Percentiles rank a stretch among this genome's conserved stretches.
Conservation (phyloP, 2,113 vertebrate genomes). For the Corvus cornix region DNA sequence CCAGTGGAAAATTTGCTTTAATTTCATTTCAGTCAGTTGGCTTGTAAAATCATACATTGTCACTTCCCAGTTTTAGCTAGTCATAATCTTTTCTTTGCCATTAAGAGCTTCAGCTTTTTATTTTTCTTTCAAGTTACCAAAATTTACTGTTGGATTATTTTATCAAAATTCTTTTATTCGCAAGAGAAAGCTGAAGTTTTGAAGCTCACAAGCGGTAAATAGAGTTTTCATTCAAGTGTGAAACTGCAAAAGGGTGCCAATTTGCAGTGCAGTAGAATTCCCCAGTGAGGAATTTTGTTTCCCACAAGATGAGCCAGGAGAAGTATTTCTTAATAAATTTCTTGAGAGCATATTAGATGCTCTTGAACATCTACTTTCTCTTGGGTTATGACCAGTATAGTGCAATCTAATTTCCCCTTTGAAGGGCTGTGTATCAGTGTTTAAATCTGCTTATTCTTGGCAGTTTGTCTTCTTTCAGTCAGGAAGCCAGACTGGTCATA, state of each 20-base stretch:
- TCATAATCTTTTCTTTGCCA: background rate
- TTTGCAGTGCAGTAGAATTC: background rate
- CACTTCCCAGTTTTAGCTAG: background rate
- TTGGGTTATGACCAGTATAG: background rate
- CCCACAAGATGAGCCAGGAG: background rate
- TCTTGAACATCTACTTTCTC: background rate
- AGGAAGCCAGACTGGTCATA: background rate
- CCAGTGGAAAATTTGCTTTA: background rate
- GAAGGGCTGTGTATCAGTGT: background rate
- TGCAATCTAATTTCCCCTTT: background rate
- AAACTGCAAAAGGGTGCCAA: background rate
- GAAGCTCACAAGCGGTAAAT: background rate
- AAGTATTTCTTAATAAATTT: background rate
- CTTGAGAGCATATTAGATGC: background rate
- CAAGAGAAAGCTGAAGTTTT: background rate
- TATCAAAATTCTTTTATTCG: background rate
- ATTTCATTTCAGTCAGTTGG: background rate
- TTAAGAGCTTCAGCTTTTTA: background rate
- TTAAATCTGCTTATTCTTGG: background rate
- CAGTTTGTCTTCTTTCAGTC: background rate
- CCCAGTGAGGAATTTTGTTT: background rate
- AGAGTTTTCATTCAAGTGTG: slow-evolving; percentile 1
- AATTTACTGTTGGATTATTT: background rate
- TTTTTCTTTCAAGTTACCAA: background rate
- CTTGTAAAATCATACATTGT: background rate